Base-by-base conservation (phyloP, 2,113 vertebrate genomes). In the Colossoma macropomum region DNA sequence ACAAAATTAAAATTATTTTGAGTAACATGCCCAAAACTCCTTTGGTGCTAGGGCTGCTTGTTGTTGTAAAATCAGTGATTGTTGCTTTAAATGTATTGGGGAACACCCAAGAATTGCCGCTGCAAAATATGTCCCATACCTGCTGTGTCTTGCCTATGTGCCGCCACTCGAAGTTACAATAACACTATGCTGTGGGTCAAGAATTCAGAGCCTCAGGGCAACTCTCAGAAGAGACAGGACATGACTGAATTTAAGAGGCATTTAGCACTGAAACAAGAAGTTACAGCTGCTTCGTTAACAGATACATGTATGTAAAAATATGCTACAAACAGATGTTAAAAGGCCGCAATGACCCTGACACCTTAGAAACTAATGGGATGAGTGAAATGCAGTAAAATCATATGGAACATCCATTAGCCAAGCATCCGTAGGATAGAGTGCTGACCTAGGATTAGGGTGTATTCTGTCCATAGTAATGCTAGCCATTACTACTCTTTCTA, bases 121-220 rank as follows among this genome's bases (percentile, higher is more conserved):
- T 65, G 68, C 75, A 75, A 59, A 75, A 75, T 75, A 63, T 71
- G 84, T 84, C 81, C 60, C 45, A 50, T 77, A 60, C 79, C 48
- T 86, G 89, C 84, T 79, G 84, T 34, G 74, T 81, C 87, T 84
- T 32, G 85, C 81, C 87, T 84, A 71, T 25, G 52, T 60, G 30
- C 5, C 9, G 17, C 48, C 38, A 52, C 81, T 71, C 73, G 70
- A 41, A 54, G 76, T 84, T 32, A 85, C 75, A 60, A 68, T 32
- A 80, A 65, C 21, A 6, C 15, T 32, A 19, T 63, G 66, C 34
- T 80, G 41, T 17, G 28, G 69, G 38, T 65, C 27, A 85, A 72
- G 83, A 86, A 84, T 80, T 75, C 59, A 52, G 7, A 56, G 41
- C 65, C 54, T 27, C 13, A 17, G 62, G 48, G 50, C 56, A 62